Evolutionary conservation across 64 coral and sea anemone species (phyloP).

Genomic region (Orbicella faveolata): DNA sequence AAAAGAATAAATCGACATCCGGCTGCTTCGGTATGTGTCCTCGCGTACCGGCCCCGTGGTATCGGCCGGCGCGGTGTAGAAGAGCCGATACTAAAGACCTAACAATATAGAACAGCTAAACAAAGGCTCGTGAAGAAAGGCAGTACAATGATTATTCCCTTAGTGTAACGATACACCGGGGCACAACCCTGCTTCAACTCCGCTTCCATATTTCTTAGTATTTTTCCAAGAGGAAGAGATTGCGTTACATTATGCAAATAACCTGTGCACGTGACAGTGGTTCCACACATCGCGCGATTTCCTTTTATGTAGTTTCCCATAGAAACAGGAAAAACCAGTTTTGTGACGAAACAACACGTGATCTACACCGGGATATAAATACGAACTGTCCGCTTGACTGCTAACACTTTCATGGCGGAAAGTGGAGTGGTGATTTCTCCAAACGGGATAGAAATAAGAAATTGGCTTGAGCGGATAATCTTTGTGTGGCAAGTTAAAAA

Average conservation of each 20-base stretch:
- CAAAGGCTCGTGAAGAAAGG: no score
- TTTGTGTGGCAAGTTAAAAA: not conserved
- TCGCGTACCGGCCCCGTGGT: no score
- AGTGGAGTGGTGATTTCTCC: not conserved
- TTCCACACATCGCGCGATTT: not conserved
- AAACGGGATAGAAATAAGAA: not conserved
- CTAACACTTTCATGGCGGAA: conserved; percentile 12
- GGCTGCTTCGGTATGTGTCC: no score
- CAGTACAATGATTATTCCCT: no score
- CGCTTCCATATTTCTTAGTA: no score
- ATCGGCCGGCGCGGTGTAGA: no score
- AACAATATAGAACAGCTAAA: no score
- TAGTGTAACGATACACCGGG: no score
- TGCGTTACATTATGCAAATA: not conserved
- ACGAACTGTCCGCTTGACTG: no score
- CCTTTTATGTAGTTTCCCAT: not conserved
- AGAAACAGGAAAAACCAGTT: conserved; percentile 22
- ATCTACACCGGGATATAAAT: not conserved
- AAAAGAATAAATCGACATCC: no score
- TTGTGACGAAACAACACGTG: conserved; percentile 11
- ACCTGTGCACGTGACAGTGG: not conserved
- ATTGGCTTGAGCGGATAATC: not conserved
- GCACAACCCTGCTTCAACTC: no score
- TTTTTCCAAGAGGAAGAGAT: not conserved
- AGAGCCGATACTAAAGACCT: no score